Evolutionary conservation across 1,140 invertebrate genomes (phyloP), one percentile per base, ranked within the genome.

Genomic region (Drosophila burlai): DNA sequence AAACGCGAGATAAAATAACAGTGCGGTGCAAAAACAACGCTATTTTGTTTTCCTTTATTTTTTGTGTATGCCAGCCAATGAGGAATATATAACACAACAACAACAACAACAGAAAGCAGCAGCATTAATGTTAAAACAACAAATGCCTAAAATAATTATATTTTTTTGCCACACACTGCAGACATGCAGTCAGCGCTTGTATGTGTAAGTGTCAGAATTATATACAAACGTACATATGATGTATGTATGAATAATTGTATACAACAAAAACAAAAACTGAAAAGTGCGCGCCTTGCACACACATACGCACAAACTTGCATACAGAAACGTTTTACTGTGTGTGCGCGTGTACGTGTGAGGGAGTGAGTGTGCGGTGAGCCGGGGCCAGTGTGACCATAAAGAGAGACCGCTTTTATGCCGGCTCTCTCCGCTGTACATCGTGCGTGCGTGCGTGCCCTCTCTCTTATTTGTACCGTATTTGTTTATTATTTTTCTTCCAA

Each of bases 321-420:
- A 34, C 42, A 65, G 16, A 31, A 60, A 80, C 81, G 72, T 76
- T 83, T 83, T 34, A 24, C 7, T 42, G 54, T 61, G 31, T 64
- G 46, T 66, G 64, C 54, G 49, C 29, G 43, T 62, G 42, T 31
- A 26, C 21, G 31, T 42, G 47, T 57, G 29, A 26, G 16, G 55
- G 43, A 54, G 52, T 43, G 45, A 59, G 54, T 45, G 45, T 47
- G 50, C 54, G 52, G 31, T 64, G 45, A 58, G 61, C 59, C 68
- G 67, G 67, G 67, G 40, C 59, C 80, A 87, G 84, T 66, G 84
- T 89, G 80, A 79, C 80, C 83, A 62, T 80, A 61, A 46, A 61
- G 36, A 64, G 26, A 21, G 36, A 57, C 46, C 62, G 36, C 21
- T 2, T 57, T 57, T 40, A 45, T 36, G 63, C 63, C 63, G 63